phyloP scores from a whole-genome alignment of 2,113 vertebrate species.

The Erpornis zantholeuca region DNA sequence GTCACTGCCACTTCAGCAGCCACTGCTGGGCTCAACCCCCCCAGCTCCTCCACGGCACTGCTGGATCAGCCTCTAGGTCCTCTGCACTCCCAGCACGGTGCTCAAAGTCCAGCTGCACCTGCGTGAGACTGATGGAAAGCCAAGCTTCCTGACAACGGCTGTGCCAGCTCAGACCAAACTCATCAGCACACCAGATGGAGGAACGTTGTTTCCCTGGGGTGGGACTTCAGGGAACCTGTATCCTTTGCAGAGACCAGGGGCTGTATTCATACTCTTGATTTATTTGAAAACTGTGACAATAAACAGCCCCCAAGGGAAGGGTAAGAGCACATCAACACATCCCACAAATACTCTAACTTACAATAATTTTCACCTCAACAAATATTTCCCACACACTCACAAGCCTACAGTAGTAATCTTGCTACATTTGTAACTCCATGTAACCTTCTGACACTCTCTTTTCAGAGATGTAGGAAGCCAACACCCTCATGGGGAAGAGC shows the following conservation, averaged over 20 bases:
- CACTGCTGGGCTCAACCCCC: not conserved
- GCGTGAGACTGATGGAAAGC: not conserved
- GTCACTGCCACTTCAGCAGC: not conserved
- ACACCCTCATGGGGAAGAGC: fast-evolving
- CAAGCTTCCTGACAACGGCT: not conserved
- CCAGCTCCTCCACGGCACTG: not conserved
- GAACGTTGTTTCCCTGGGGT: fast-evolving
- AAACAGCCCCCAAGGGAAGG: not conserved
- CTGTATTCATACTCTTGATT: not conserved
- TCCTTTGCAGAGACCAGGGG: not conserved
- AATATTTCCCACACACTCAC: not conserved
- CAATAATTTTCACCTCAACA: not conserved
- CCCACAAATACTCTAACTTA: too few relatives aligned
- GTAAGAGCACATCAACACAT: not conserved
- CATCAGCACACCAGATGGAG: fast-evolving
- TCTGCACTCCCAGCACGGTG: not conserved
- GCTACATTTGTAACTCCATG: not conserved
- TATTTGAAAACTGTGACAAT: not conserved
- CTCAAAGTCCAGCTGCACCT: not conserved
- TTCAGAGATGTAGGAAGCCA: not conserved
- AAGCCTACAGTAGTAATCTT: not conserved
- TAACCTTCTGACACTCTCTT: not conserved
- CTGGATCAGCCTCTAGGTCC: too few relatives aligned
- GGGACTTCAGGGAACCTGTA: too few relatives aligned
- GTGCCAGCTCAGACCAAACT: not conserved